Conservation (phyloP, 1,140 invertebrate genomes). For the Oryzaephilus surinamensis region DNA sequence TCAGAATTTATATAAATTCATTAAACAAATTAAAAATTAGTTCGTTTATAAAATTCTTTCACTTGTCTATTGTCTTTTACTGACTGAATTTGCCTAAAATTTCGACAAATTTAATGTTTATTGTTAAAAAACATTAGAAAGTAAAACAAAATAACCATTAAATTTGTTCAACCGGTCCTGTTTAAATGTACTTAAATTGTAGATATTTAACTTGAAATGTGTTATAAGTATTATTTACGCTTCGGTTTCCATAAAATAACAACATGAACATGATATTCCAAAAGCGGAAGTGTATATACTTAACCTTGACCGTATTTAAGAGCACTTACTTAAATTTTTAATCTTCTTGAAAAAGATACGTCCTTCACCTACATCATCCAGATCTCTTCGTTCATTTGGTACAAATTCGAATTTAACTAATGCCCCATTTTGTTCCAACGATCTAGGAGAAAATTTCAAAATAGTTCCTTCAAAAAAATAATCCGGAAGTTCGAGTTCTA, state of each 20-base stretch:
- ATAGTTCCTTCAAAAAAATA: conserved; percentile 57
- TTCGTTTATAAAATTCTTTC: too few relatives aligned
- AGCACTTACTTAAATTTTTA: conserved; percentile 42
- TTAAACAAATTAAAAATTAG: too few relatives aligned
- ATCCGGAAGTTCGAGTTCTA: conserved; percentile 57
- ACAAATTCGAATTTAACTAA: conserved; percentile 59
- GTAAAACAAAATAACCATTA: too few relatives aligned
- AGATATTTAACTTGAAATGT: conserved; percentile 4
- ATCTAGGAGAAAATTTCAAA: conserved; percentile 57
- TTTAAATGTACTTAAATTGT: too few relatives aligned
- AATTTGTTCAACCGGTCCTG: too few relatives aligned
- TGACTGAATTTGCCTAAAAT: too few relatives aligned
- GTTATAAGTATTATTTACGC: background rate
- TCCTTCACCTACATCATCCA: conserved; percentile 42
- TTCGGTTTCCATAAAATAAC: background rate
- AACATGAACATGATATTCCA: background rate
- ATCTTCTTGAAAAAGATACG: conserved; percentile 63
- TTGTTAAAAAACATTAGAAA: too few relatives aligned
- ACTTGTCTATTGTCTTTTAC: too few relatives aligned
- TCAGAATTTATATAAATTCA: too few relatives aligned
- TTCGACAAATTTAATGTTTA: too few relatives aligned
- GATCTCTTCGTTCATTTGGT: conserved; percentile 32
- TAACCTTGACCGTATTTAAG: background rate
- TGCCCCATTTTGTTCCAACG: conserved; percentile 59
- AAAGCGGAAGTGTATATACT: background rate